phyloP scores from a whole-genome alignment of 1,140 invertebrate species.

The Atta cephalotes region DNA sequence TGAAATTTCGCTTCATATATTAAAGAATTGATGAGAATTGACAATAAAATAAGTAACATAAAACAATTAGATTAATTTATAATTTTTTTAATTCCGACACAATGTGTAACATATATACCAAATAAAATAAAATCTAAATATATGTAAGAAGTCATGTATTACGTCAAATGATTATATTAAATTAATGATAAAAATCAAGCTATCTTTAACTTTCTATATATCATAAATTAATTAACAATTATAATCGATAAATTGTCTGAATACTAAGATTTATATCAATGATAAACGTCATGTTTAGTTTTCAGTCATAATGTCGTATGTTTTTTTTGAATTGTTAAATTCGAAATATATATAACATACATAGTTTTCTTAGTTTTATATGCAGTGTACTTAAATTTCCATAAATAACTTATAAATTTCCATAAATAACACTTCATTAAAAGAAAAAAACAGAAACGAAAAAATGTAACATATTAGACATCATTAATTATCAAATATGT shows the following conservation, averaged over 20 bases:
- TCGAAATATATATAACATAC: not conserved
- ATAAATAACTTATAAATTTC: not conserved
- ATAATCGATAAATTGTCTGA: not conserved
- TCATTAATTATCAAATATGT: not conserved
- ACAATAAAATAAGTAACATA: not conserved
- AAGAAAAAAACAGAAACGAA: not conserved
- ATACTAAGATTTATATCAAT: not conserved
- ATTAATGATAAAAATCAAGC: too few relatives aligned
- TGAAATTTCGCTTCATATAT: not conserved
- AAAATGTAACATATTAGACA: not conserved
- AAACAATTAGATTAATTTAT: not conserved
- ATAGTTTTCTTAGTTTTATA: not conserved
- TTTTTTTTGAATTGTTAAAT: conserved; percentile 10
- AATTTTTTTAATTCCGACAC: not conserved
- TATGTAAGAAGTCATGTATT: not conserved
- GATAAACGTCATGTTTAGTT: not conserved
- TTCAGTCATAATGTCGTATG: not conserved
- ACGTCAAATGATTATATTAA: not conserved
- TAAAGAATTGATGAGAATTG: not conserved
- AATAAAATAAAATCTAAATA: conserved; percentile 2
- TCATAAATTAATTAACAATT: conserved; percentile 9
- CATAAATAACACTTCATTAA: not conserved
- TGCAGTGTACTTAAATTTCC: not conserved
- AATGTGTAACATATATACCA: not conserved
- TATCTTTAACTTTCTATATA: not conserved